Evolutionary conservation across 1,140 invertebrate species (phyloP), one percentile per base, ranked within the genome.

Genomic region (Brachionus rotundiformis): DNA sequence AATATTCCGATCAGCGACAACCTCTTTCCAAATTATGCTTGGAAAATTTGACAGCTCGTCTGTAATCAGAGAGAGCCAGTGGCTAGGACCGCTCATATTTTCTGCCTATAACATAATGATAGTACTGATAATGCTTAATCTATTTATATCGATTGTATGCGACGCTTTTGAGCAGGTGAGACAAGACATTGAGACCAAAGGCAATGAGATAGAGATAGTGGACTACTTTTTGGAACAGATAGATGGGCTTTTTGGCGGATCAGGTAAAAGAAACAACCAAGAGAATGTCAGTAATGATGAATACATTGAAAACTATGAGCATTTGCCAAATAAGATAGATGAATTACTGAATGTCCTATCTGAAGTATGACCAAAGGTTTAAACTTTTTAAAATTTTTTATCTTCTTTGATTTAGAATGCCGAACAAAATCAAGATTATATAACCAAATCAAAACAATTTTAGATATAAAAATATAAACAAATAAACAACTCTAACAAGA

Each of bases 111-210:
- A 79, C 25, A 31, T 79, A 6, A 54, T 61, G 13, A 36, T 79
- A 11, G 47, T 79, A 19, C 27, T 47, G 16, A 31, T 47, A 25
- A 19, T 79, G 8, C 33, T 79, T 11, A 54, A 47, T 25, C 23
- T 79, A 11, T 79, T 79, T 27, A 59, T 79, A 19, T 36, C 76
- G 19, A 79, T 79, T 79, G 47, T 79, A 13, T 79, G 76, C 11
- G 76, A 79, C 16, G 76, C 76, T 16, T 79, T 79, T 59, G 23
- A 31, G 13, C 8, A 79, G 31, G 76, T 79, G 2, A 27, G 31
- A 31, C 16, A 25, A 13, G 36, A 79, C 23, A 54, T 47, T 11
- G 47, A 23, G 16, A 13, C 76, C 0, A 41, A 61, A 33, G 31
- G 59, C 13, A 79, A 79, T 59, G 76, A 79, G 27, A 54, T 79